phyloP scores from a whole-genome alignment of 2,797 vertebrate genomes.

The Periparus ater region DNA sequence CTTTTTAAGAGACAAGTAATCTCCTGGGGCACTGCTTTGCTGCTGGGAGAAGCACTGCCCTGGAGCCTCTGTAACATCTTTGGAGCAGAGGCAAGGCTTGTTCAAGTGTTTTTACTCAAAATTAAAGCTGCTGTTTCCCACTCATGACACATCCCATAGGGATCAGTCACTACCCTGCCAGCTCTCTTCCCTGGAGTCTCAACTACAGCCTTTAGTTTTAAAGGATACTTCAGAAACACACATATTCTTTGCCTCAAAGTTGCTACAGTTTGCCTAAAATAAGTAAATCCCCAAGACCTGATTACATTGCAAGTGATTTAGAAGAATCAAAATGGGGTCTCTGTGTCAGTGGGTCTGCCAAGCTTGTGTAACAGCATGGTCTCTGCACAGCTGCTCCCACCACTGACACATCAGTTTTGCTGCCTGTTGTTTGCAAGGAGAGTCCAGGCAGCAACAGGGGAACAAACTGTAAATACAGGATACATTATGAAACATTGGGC shows the following conservation, averaged over 20 bases:
- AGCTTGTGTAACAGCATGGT: neutral
- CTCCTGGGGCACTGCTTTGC: neutral
- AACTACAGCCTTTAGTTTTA: neutral
- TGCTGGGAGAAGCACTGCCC: neutral
- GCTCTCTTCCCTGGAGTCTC: neutral
- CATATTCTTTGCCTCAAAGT: neutral
- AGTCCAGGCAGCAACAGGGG: conserved; percentile 3
- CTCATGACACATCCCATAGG: neutral
- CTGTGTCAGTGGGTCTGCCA: conserved; percentile 59
- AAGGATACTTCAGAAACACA: neutral
- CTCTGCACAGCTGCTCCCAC: neutral
- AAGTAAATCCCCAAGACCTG: neutral
- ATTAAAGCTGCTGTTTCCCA: neutral
- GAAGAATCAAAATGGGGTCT: conserved; percentile 31
- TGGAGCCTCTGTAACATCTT: neutral
- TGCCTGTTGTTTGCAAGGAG: neutral
- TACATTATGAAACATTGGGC: neutral
- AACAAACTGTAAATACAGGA: conserved; percentile 31
- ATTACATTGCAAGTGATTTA: neutral
- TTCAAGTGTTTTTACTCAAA: neutral
- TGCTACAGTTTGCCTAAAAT: neutral
- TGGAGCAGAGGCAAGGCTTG: neutral
- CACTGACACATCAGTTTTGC: neutral
- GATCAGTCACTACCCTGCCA: neutral
- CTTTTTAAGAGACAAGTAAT: neutral